phyloP scores from a whole-genome alignment of 2,113 vertebrate species.

The Corvus hawaiiensis region DNA sequence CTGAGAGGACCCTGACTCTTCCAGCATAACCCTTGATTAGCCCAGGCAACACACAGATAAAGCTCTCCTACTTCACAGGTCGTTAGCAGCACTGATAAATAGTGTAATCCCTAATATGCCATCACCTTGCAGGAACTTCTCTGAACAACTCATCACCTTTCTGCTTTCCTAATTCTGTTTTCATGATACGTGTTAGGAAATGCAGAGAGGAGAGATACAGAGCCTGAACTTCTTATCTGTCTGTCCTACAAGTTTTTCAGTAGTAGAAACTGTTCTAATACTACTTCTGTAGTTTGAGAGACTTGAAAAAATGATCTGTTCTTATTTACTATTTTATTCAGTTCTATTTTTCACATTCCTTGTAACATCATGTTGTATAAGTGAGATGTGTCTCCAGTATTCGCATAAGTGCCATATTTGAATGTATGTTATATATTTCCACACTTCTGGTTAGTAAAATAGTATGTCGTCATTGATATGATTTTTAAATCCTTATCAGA shows the following conservation, averaged over 20 bases:
- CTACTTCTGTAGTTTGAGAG: neutral
- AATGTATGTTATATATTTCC: neutral
- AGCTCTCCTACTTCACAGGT: neutral
- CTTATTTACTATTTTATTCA: neutral
- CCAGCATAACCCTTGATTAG: neutral
- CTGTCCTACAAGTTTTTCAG: neutral
- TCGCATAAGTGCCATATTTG: conserved; percentile 1
- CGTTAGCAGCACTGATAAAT: neutral
- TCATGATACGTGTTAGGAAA: neutral
- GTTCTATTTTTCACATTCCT: neutral
- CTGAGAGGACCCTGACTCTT: neutral
- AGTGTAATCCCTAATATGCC: neutral
- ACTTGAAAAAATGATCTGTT: neutral
- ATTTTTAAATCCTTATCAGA: neutral
- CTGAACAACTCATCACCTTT: neutral
- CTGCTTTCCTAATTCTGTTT: neutral
- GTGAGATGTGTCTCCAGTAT: neutral
- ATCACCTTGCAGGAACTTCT: neutral
- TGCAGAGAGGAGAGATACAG: neutral
- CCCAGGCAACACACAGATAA: neutral
- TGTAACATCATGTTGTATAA: neutral
- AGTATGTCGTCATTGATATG: neutral
- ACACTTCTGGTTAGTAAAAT: neutral
- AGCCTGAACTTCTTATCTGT: neutral
- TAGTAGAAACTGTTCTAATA: neutral